Conservation (phyloP, 2,113 vertebrate species). For the Ascaphus truei region DNA sequence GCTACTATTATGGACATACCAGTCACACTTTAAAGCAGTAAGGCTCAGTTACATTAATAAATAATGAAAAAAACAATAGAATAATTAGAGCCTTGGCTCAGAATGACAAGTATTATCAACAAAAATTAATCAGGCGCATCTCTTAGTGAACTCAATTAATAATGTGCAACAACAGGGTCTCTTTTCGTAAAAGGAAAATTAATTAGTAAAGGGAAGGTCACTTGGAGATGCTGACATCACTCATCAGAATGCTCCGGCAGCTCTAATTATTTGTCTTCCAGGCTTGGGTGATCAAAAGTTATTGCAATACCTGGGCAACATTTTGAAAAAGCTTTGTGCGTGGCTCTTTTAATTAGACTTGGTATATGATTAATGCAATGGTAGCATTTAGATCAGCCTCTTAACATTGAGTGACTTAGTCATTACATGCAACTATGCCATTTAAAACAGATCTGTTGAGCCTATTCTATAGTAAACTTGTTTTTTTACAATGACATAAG, state of each 20-base stretch:
- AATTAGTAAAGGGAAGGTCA: conserved; percentile 99
- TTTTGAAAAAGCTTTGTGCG: conserved; percentile 98
- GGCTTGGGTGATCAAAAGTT: conserved; percentile 99
- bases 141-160: conserved; percentile 99
- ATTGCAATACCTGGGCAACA: conserved; percentile 99
- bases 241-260: conserved; percentile 98
- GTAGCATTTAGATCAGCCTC: conserved; percentile 91
- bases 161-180: conserved; percentile 99
- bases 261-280: conserved; percentile 99
- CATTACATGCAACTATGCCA: conserved; percentile 85
- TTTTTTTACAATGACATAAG: conserved; percentile 49
- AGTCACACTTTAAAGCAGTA: conserved; percentile 75
- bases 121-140: conserved; percentile 99
- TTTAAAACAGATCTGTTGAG: conserved; percentile 82
- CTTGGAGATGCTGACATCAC: conserved; percentile 98
- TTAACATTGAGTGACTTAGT: conserved; percentile 96
- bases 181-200: conserved; percentile 99
- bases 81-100: conserved; percentile 90
- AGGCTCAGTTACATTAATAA: conserved; percentile 96
- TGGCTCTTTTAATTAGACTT: conserved; percentile 99
- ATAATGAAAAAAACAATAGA: conserved; percentile 93
- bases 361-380: conserved; percentile 99
- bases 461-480: conserved; percentile 54
- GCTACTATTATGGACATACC: too few species aligned
- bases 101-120: conserved; percentile 99